Conservation (phyloP, 2,113 vertebrate species). For the Salvelinus namaycush region DNA sequence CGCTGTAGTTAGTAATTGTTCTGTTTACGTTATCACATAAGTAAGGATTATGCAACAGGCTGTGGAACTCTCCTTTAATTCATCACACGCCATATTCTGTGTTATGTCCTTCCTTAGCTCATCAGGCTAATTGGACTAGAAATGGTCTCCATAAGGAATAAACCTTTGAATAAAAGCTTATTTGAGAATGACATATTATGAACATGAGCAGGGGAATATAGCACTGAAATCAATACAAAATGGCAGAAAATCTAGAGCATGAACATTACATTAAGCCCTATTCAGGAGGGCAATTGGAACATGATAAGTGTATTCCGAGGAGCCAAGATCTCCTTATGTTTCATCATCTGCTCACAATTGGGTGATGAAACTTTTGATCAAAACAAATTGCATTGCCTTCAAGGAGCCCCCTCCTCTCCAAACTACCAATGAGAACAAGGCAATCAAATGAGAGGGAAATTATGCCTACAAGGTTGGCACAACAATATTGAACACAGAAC, state of each 20-base stretch:
- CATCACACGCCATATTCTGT: too few species aligned
- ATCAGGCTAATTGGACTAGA: not conserved
- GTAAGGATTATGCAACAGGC: too few species aligned
- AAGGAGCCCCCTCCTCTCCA: not conserved
- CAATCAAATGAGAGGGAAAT: slow-evolving; percentile 55
- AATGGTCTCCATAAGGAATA: not conserved
- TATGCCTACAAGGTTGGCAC: slow-evolving; percentile 44
- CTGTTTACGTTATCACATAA: too few species aligned
- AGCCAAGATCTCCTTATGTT: not conserved
- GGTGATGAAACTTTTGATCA: not conserved
- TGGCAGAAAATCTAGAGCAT: not conserved
- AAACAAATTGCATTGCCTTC: slow-evolving; percentile 5
- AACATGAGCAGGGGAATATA: not conserved
- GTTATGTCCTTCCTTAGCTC: not conserved
- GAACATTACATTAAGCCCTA: not conserved
- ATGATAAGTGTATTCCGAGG: not conserved
- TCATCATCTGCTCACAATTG: slow-evolving; percentile 7
- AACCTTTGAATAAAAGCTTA: not conserved
- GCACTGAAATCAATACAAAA: not conserved
- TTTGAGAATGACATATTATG: not conserved
- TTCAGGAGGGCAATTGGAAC: not conserved
- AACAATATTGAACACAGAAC: slow-evolving; percentile 53
- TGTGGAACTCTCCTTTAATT: too few species aligned
- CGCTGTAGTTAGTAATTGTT: too few species aligned
- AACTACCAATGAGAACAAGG: slow-evolving; percentile 32